A percentile compares a stretch with the other conserved stretches of the same genome.
Conservation (phyloP, 2,797 vertebrate species). For the Muscicapa comitata region DNA sequence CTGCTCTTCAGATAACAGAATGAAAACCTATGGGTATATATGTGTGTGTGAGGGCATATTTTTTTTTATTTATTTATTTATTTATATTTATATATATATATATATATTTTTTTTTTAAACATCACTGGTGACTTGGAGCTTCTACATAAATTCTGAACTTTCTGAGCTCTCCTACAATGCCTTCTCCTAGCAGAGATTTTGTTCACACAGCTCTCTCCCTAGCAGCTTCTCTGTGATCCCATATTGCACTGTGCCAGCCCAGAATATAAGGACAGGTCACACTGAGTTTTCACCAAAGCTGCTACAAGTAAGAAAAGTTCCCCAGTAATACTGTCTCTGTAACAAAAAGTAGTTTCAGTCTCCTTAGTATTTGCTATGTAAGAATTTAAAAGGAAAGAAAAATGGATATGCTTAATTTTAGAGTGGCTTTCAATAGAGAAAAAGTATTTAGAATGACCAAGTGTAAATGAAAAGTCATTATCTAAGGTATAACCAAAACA, state of each 20-base stretch:
- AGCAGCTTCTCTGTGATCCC: background rate
- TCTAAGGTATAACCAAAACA: background rate
- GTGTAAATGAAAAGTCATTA: background rate
- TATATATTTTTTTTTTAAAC: background rate
- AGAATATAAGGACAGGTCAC: background rate
- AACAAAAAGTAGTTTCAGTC: background rate
- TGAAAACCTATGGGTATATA: fast-evolving
- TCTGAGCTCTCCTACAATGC: background rate
- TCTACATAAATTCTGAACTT: background rate
- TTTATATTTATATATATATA: too few species aligned
- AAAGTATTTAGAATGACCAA: background rate
- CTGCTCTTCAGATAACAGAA: background rate
- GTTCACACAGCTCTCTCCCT: background rate
- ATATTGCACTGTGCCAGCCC: background rate
- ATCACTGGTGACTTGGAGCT: background rate
- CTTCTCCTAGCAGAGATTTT: background rate
- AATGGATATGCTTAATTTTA: background rate
- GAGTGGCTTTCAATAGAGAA: background rate
- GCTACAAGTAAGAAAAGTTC: background rate
- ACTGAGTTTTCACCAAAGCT: background rate
- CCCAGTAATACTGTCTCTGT: background rate
- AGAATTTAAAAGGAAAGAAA: background rate
- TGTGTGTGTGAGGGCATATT: fast-evolving
- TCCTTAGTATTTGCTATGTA: background rate
- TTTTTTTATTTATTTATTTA: too few species aligned